Evolutionary conservation across 2,113 vertebrate genomes (phyloP).

Genomic region (Zonotrichia leucophrys): DNA sequence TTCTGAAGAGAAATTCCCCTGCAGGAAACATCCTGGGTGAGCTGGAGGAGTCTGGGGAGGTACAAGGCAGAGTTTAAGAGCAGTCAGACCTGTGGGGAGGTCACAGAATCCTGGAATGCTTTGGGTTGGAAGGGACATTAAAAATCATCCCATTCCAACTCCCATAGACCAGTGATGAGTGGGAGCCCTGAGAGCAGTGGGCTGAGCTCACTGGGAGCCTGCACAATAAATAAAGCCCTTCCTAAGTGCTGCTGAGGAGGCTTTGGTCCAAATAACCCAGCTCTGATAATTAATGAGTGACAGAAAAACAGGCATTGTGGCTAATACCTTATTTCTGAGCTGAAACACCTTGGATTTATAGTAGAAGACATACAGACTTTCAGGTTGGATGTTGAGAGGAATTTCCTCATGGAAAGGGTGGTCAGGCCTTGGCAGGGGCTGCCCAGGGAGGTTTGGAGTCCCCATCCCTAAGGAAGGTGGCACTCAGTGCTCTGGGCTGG

Average conservation of each 20-base stretch:
- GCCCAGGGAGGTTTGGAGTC: neutral
- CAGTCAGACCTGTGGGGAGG: neutral
- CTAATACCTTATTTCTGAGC: neutral
- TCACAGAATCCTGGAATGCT: neutral
- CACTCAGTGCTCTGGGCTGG: neutral
- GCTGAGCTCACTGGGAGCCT: neutral
- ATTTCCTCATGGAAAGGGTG: neutral
- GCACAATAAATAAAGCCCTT: neutral
- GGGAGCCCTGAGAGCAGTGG: neutral
- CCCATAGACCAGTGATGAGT: neutral
- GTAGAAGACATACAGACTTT: neutral
- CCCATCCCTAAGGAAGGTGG: neutral
- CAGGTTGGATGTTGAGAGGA: neutral
- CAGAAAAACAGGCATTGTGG: neutral
- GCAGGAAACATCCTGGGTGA: neutral
- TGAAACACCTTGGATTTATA: neutral
- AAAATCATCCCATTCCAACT: neutral
- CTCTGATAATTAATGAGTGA: neutral
- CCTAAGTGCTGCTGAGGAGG: neutral
- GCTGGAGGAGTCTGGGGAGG: neutral
- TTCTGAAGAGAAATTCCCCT: neutral
- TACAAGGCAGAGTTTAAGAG: neutral
- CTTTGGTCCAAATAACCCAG: neutral
- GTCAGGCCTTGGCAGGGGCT: neutral
- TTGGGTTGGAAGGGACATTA: neutral